phyloP scores from a whole-genome alignment of 2,888 invertebrate species.

The Volucella zonaria region DNA sequence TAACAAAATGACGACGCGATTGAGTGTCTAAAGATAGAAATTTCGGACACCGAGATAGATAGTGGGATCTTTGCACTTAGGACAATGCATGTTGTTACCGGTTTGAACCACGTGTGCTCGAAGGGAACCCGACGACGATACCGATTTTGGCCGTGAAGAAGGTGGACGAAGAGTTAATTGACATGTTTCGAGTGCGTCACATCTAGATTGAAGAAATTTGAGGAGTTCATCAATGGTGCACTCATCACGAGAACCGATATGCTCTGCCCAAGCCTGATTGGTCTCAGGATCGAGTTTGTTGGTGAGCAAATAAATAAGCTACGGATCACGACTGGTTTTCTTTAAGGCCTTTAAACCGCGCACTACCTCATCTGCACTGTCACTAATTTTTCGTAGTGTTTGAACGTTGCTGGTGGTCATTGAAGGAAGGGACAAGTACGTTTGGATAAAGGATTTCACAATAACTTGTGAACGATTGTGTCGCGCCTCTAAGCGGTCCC shows the following conservation, averaged over 20 bases:
- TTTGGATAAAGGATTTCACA: background rate
- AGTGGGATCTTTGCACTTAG: background rate
- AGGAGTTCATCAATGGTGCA: background rate
- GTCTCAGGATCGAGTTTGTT: background rate
- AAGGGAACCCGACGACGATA: background rate
- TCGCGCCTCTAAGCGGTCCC: too few relatives aligned
- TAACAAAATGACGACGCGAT: background rate
- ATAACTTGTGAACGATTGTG: background rate
- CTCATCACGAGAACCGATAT: too few relatives aligned
- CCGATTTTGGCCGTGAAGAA: background rate
- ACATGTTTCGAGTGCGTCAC: background rate
- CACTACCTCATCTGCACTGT: too few relatives aligned
- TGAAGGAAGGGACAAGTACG: background rate
- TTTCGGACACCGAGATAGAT: background rate
- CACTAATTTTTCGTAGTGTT: background rate
- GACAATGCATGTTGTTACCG: too few relatives aligned
- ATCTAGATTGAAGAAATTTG: background rate
- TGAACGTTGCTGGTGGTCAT: background rate
- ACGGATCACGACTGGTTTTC: background rate
- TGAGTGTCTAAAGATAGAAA: background rate
- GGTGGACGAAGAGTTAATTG: background rate
- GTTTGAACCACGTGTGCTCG: too few relatives aligned
- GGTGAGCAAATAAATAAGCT: background rate
- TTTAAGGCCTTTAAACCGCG: background rate
- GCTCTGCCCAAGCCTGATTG: background rate